Base-by-base conservation (phyloP, 1,140 invertebrate genomes). In the Trypoxylus dichotomus region DNA sequence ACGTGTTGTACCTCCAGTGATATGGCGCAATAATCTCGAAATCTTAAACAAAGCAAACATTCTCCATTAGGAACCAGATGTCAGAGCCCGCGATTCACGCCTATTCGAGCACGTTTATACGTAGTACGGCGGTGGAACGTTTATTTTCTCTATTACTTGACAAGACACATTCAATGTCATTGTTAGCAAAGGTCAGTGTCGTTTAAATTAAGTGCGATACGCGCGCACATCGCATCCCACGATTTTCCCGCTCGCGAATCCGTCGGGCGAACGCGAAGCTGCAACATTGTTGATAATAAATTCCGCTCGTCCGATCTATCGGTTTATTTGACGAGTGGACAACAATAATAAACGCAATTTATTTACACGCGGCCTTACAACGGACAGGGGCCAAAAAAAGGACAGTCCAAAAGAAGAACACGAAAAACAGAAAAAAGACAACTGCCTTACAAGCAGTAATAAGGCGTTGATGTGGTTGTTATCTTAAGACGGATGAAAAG, bases 111-210 rank as follows among this genome's bases (percentile, higher is more conserved):
- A 27, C 47, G 19, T 25, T 15, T 25, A 27, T 11, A 19, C 21
- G 21, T 63, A 47, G 11, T 47, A 47, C n/a, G 43, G 43, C 43
- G 43, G 43, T 13, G n/a, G 43, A 21, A 63, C 60, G 60, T 63
- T 63, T 63, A 63, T 63, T 63, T 63, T 63, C 60, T 63, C 21
- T 63, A 63, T 11, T 27, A 10, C 10, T 63, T 27, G 60, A 63
- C 60, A 47, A 47, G 60, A 63, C 24, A 11, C 19, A 63, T 25
- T 63, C 60, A 63, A 24, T 63, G 60, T 63, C 60, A 27, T 19
- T 63, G 19, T 68, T 68, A 29, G 60, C 24, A 29, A 29, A 68
- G 60, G 60, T 68, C 60, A 68, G 60, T 68, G 60, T 68, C 24
- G 21, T 21, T 68, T 68, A 68, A 68, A 68, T 68, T 68, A 68